phyloP scores from a whole-genome alignment of 2,797 vertebrate species.

The Periparus ater region DNA sequence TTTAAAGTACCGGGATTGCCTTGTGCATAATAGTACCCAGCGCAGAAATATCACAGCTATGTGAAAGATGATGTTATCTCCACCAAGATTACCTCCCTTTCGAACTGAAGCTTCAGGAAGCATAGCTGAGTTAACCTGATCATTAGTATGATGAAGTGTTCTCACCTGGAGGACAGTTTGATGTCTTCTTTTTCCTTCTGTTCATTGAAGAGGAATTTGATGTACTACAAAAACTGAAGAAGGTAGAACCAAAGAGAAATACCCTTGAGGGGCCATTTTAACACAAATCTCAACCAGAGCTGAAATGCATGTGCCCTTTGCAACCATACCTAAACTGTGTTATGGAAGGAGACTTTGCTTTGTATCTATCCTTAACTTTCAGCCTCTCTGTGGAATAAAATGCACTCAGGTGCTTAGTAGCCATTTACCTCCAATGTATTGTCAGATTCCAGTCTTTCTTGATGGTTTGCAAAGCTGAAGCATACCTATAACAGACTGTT shows the following conservation, averaged over 20 bases:
- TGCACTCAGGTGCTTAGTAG: constrained; percentile 3
- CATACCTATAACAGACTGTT: not conserved
- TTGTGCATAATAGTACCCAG: not conserved
- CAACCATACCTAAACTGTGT: constrained; percentile 12
- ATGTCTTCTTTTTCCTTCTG: not conserved
- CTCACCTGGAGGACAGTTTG: not conserved
- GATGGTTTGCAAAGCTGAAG: not conserved
- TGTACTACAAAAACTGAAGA: not conserved
- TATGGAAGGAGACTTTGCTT: not conserved
- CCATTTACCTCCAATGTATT: not conserved
- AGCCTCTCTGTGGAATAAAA: constrained; percentile 6
- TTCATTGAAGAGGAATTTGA: constrained; percentile 5
- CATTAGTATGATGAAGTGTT: not conserved
- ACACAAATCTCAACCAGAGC: constrained; percentile 9
- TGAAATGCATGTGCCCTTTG: constrained; percentile 22
- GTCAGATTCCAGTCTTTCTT: constrained; percentile 22
- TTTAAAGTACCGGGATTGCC: not conserved
- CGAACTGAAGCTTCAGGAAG: not conserved
- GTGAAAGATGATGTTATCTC: not conserved
- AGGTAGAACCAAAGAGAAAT: not conserved
- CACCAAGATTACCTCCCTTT: not conserved
- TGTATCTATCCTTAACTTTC: not conserved
- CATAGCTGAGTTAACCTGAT: not conserved
- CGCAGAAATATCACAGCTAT: not conserved
- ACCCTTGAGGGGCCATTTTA: not conserved